A percentile compares a stretch with the other conserved stretches of the same genome.
phyloP scores from a whole-genome alignment of 1,140 invertebrate species.

The Adelges cooleyi region DNA sequence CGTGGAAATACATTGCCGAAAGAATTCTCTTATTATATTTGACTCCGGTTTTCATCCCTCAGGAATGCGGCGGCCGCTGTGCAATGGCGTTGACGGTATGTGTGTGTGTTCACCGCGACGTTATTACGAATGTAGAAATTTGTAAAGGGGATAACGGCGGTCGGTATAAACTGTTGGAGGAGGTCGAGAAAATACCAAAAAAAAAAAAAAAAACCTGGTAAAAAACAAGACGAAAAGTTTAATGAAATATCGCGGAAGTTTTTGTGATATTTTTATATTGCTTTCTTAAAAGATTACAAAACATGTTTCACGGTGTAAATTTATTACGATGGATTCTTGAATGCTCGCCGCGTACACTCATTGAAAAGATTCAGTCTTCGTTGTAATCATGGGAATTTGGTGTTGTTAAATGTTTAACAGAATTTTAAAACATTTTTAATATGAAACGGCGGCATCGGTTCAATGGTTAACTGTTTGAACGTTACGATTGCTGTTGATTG shows the following conservation, averaged over 20 bases:
- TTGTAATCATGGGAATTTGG: neutral
- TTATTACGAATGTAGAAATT: conserved; percentile 15
- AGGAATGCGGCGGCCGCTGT: too few species aligned
- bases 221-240: neutral
- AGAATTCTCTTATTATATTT: conserved; percentile 18
- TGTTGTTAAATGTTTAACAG: neutral
- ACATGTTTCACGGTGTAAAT: conserved; percentile 1
- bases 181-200: neutral
- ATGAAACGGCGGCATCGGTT: neutral
- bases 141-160: neutral
- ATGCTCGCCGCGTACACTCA: too few species aligned
- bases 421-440: neutral
- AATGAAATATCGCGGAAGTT: neutral
- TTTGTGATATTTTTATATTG: too few species aligned
- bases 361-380: neutral
- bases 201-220: neutral
- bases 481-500: too few species aligned
- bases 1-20: neutral
- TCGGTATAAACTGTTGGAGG: neutral
- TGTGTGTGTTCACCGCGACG: neutral
- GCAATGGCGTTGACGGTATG: too few species aligned
- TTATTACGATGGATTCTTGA: neutral
- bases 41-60: too few species aligned
- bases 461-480: too few species aligned
- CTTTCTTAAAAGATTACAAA: neutral